Conservation (phyloP, 2,888 invertebrate genomes). For the Drosophila mayaguana region DNA sequence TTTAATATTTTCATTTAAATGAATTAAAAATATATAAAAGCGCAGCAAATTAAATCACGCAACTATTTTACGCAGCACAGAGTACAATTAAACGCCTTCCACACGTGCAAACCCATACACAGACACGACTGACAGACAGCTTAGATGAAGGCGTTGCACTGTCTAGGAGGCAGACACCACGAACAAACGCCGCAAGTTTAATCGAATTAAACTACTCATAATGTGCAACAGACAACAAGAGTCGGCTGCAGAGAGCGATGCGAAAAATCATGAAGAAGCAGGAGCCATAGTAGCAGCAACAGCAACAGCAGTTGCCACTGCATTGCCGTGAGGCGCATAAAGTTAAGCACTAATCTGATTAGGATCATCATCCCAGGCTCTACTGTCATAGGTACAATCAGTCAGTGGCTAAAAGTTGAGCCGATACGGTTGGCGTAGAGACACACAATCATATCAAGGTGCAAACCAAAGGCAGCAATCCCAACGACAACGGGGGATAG, state of each 20-base stretch:
- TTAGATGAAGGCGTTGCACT: slow-evolving; percentile 49
- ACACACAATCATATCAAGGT: slow-evolving; percentile 36
- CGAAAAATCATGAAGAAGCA: slow-evolving; percentile 2
- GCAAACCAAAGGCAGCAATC: slow-evolving; percentile 11
- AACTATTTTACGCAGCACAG: slow-evolving; percentile 76
- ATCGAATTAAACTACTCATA: slow-evolving; percentile 83
- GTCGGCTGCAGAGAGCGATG: slow-evolving; percentile 20
- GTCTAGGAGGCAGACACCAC: slow-evolving; percentile 42
- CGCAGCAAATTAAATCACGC: slow-evolving; percentile 73
- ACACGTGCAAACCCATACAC: slow-evolving; percentile 11
- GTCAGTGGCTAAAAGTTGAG: slow-evolving; percentile 37
- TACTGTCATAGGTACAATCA: slow-evolving; percentile 36
- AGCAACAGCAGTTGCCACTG: slow-evolving; percentile 15
- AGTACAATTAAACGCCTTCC: slow-evolving; percentile 61
- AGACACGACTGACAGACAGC: slow-evolving; percentile 15
- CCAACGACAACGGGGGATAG: neutral
- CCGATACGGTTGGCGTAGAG: slow-evolving; percentile 22
- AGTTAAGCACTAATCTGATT: slow-evolving; percentile 83
- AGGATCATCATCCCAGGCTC: slow-evolving; percentile 75
- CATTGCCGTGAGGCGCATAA: slow-evolving; percentile 65
- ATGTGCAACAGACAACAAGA: slow-evolving; percentile 80
- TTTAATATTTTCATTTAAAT: slow-evolving; percentile 68
- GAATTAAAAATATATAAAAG: slow-evolving; percentile 75
- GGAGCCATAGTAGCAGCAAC: neutral
- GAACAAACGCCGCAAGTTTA: slow-evolving; percentile 77